Evolutionary conservation across 2,888 invertebrate genomes (phyloP), one percentile per base, ranked within the genome.

Genomic region (Acronicta alni): DNA sequence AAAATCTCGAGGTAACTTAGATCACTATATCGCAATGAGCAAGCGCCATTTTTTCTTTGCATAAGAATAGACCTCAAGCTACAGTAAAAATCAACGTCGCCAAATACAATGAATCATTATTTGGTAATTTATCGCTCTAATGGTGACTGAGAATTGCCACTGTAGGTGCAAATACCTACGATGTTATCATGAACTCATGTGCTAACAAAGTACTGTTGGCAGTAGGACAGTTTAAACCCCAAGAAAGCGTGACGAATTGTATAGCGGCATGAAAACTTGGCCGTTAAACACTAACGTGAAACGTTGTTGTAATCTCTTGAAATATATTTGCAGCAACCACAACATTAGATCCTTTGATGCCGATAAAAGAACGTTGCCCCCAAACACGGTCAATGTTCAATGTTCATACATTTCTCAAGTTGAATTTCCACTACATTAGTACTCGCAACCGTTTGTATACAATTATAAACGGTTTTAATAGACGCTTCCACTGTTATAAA

Each of bases 361-460:
- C 60, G 87, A 87, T 87, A 86, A 81, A 75, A 79, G 84, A 75
- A 75, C 80, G 54, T 82, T 82, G 83, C 73, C 75, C 83, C 65
- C 61, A 61, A 57, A 57, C 52, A 57, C 72, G 68, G 61, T 64
- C 70, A 63, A 60, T 79, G 79, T 79, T 64, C 70, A 63, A 60
- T 79, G 79, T 79, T 77, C 75, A 69, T 74, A 74, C 57, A 67
- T 65, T 84, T 84, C 84, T 80, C 81, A 81, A 84, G 81, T 81
- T 70, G 72, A 76, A 79, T 85, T 83, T 86, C 82, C 79, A 84
- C 82, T 82, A 61, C 72, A 64, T 78, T 84, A 82, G 83, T 82
- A 53, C 59, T 72, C 52, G 60, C 67, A 71, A 75, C 70, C 70
- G 77, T 77, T 80, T 74, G 69, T 70, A 60, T 68, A 42, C 68